Conservation (phyloP, 2,888 invertebrate genomes). For the Halictus quadricinctus region DNA sequence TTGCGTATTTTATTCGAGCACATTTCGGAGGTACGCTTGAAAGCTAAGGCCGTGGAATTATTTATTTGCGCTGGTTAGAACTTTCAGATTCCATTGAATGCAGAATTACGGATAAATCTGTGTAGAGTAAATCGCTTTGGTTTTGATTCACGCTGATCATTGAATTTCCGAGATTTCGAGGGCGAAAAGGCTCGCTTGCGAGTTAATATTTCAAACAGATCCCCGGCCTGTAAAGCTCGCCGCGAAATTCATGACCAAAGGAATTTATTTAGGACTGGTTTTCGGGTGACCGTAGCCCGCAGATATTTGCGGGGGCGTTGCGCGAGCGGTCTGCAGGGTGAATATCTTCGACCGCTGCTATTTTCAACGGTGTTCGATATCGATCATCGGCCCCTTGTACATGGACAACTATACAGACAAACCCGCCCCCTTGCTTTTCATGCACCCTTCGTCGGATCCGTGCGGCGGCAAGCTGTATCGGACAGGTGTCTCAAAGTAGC, state of each 20-base stretch:
- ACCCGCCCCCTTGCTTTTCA: slow-evolving; percentile 58
- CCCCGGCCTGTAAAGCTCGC: background rate
- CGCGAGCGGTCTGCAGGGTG: slow-evolving; percentile 34
- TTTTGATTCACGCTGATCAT: background rate
- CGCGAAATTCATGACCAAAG: slow-evolving; percentile 23
- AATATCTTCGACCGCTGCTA: slow-evolving; percentile 53
- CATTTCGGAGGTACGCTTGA: no score
- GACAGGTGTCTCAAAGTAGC: slow-evolving; percentile 39
- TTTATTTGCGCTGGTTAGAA: background rate
- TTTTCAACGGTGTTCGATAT: slow-evolving; percentile 59
- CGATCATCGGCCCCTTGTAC: slow-evolving; percentile 51
- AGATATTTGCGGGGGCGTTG: slow-evolving; percentile 49
- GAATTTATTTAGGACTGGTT: slow-evolving; percentile 48
- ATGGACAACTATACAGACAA: background rate
- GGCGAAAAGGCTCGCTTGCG: background rate
- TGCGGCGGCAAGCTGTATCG: slow-evolving; percentile 38
- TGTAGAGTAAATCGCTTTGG: background rate
- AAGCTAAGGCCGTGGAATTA: no score
- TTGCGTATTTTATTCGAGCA: no score
- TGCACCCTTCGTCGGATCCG: slow-evolving; percentile 43
- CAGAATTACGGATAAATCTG: background rate
- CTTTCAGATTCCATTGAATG: background rate
- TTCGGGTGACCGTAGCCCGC: slow-evolving; percentile 37
- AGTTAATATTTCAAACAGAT: slow-evolving; percentile 6
- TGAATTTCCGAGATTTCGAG: background rate